Base-by-base conservation (phyloP, 2,113 vertebrate genomes). In the Casuarius casuarius region DNA sequence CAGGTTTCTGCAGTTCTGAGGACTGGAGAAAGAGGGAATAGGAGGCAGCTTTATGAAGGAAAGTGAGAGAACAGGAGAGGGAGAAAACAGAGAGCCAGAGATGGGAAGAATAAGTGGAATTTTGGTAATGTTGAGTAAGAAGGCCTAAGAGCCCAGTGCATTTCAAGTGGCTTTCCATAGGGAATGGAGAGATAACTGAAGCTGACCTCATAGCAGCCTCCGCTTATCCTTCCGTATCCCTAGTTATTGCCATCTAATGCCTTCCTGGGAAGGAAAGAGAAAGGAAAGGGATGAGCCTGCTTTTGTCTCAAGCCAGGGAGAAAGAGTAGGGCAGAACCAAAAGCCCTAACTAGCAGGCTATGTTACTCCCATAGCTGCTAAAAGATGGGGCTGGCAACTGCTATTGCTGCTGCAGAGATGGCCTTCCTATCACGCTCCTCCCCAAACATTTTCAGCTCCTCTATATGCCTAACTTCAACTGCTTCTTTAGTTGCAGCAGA, bases 21-120 rank as follows among this genome's bases (percentile, higher is more conserved):
- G 44, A n/a, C 48, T 81, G 31, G 46, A 90, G 49, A 33, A 56
- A 66, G 26, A 11, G 23, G 3, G 15, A 35, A 18, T 5, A 10
- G 28, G 26, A 70, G 44, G 28, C 56, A 63, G 56, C 7, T 82
- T 35, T 9, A 2, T 13, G 29, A 44, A 61, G 29, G 18, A 76
- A 81, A 65, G 35, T 8, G 54, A 70, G n/a, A 67, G 42, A 75
- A 75, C 0, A 0, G 26, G 23, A 54, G 25, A 54, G 21, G 25
- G 5, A 79, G 22, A 48, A 35, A 61, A 44, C 44, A 25, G n/a
- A 31, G 49, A 73, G 63, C 22, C 23, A 4, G 28, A 18, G 5
- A 3, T 31, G 63, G 26, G 42, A 40, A 48, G 18, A 48, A 18
- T 48, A 48, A 54, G 29, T 14, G 59, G 52, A 35, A 44, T 44